Evolutionary conservation across 1,140 invertebrate species (phyloP).

Genomic region (Papilio machaon): DNA sequence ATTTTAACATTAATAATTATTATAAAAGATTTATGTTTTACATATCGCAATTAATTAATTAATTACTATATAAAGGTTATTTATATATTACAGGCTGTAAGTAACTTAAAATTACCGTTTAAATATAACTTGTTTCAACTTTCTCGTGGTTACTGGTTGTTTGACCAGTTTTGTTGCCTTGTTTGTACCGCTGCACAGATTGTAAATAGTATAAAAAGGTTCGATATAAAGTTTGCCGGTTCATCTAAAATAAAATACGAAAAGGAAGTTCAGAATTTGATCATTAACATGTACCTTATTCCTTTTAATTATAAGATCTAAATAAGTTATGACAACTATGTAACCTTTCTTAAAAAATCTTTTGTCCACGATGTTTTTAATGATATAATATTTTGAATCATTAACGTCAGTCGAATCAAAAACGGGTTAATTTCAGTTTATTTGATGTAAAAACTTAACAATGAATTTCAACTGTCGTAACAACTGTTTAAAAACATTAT

Average conservation of each 20-base stretch:
- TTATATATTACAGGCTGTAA: neutral
- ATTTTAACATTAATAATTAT: neutral
- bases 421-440: no score
- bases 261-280: neutral
- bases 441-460: no score
- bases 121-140: constrained; percentile 5
- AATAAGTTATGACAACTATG: no score
- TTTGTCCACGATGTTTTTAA: no score
- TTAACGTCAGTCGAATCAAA: no score
- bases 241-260: neutral
- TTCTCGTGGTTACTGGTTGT: neutral
- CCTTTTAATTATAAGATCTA: no score
- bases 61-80: neutral
- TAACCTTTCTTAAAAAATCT: no score
- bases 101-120: neutral
- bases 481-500: no score
- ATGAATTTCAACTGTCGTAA: no score
- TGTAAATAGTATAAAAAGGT: neutral
- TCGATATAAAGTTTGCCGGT: neutral
- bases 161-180: neutral
- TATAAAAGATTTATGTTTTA: neutral
- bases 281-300: no score
- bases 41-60: neutral
- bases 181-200: neutral
- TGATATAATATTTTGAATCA: no score